phyloP scores from a whole-genome alignment of 2,113 vertebrate species.

The Pycnonotus jocosus region DNA sequence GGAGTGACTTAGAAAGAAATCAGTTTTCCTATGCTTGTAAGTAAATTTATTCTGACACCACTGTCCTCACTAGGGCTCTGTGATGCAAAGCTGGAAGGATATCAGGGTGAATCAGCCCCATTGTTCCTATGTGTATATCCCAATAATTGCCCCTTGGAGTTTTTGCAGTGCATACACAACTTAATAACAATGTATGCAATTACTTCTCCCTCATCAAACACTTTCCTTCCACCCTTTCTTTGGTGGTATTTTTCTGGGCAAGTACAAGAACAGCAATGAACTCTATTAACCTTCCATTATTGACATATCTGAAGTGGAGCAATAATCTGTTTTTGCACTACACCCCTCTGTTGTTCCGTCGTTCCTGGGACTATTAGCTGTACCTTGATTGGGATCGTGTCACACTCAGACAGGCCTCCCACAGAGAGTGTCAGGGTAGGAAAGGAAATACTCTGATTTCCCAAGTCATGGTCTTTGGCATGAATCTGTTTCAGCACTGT shows the following conservation, averaged over 20 bases:
- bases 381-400: background rate
- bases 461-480: background rate
- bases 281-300: background rate
- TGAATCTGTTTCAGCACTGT: background rate
- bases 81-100: constrained; percentile 17
- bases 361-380: background rate
- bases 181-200: background rate
- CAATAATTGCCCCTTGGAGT: background rate
- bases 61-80: background rate
- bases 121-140: background rate
- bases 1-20: background rate
- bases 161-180: background rate
- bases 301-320: background rate
- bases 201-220: background rate
- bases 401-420: background rate
- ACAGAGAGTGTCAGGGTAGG: background rate
- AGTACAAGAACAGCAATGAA: background rate
- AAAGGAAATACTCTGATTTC: background rate
- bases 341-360: background rate
- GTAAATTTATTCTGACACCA: background rate
- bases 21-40: background rate
- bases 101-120: background rate
- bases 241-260: background rate
- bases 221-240: background rate
- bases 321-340: background rate